Evolutionary conservation across 2,888 invertebrate genomes (phyloP).

Genomic region (Netelia fuscicornis): DNA sequence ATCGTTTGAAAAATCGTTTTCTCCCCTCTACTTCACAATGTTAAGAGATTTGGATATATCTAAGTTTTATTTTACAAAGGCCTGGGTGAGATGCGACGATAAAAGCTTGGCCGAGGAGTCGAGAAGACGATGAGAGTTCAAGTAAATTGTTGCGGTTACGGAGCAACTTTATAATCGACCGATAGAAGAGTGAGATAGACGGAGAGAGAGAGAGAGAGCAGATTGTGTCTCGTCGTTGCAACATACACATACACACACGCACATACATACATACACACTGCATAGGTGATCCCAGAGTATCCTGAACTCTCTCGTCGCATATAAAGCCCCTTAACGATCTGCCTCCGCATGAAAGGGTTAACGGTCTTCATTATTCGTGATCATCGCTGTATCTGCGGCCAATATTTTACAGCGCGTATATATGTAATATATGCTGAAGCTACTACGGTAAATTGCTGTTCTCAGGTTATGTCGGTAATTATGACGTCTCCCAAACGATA

Average conservation of each 20-base stretch:
- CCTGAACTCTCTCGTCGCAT: slow-evolving; percentile 31
- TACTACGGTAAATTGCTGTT: slow-evolving; percentile 74
- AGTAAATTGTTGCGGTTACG: slow-evolving; percentile 74
- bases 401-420: slow-evolving; percentile 27
- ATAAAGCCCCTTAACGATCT: slow-evolving; percentile 71
- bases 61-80: not conserved
- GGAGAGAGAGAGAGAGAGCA: not conserved
- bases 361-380: slow-evolving; percentile 76
- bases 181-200: not conserved
- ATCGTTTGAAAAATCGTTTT: slow-evolving; percentile 4
- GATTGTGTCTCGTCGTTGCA: slow-evolving; percentile 29
- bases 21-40: not conserved
- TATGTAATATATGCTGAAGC: slow-evolving; percentile 51
- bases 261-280: not conserved
- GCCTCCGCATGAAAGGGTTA: slow-evolving; percentile 74
- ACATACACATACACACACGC: slow-evolving; percentile 22
- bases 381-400: slow-evolving; percentile 35
- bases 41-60: not conserved
- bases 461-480: slow-evolving; percentile 73
- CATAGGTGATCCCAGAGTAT: not conserved
- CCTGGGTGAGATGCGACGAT: not conserved
- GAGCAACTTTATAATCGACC: slow-evolving; percentile 67
- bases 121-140: slow-evolving; percentile 30
- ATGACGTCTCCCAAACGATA: slow-evolving; percentile 67
- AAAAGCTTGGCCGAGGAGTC: not conserved